Percentiles rank a stretch among this genome's conserved stretches.
phyloP scores from a whole-genome alignment of 2,797 vertebrate species.

The Enteromius afrohamiltoni region DNA sequence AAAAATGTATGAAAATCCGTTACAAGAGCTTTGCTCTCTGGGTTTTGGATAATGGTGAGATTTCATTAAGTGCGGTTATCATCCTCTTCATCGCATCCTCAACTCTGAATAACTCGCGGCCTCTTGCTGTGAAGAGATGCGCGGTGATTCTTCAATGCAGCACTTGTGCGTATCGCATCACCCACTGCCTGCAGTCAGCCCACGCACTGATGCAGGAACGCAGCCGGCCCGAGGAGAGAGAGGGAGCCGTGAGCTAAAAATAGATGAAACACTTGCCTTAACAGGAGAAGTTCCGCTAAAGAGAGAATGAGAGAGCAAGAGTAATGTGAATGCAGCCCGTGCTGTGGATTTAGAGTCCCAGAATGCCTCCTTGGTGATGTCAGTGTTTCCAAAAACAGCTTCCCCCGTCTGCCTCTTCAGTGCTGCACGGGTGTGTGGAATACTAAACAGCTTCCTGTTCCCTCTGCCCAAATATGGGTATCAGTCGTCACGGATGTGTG shows the following conservation, averaged over 20 bases:
- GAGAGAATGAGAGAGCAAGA: slow-evolving; percentile 42
- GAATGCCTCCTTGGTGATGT: slow-evolving; percentile 74
- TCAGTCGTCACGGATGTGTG: slow-evolving; percentile 42
- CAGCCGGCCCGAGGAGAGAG: slow-evolving; percentile 67
- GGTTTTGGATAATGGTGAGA: slow-evolving; percentile 5
- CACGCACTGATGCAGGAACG: slow-evolving; percentile 66
- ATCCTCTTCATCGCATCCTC: slow-evolving; percentile 21
- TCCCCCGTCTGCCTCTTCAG: slow-evolving; percentile 54
- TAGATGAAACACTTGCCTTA: slow-evolving; percentile 69
- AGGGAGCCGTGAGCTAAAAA: slow-evolving; percentile 73
- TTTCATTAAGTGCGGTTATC: slow-evolving; percentile 57
- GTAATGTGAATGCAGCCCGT: slow-evolving; percentile 34
- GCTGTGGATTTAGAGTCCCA: slow-evolving; percentile 63
- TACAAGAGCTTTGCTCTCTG: slow-evolving; percentile 2
- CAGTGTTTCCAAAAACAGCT: slow-evolving; percentile 60
- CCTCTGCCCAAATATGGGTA: slow-evolving; percentile 68
- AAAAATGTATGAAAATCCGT: background rate
- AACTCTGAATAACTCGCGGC: slow-evolving; percentile 25
- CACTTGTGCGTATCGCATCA: slow-evolving; percentile 40
- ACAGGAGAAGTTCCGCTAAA: slow-evolving; percentile 51
- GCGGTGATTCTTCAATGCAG: slow-evolving; percentile 40
- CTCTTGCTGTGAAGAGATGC: slow-evolving; percentile 26
- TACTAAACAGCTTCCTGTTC: slow-evolving; percentile 70
- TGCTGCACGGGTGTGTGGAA: slow-evolving; percentile 50
- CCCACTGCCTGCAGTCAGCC: slow-evolving; percentile 50